Conservation (phyloP, 2,888 invertebrate genomes). For the Synanthedon andrenaeformis region DNA sequence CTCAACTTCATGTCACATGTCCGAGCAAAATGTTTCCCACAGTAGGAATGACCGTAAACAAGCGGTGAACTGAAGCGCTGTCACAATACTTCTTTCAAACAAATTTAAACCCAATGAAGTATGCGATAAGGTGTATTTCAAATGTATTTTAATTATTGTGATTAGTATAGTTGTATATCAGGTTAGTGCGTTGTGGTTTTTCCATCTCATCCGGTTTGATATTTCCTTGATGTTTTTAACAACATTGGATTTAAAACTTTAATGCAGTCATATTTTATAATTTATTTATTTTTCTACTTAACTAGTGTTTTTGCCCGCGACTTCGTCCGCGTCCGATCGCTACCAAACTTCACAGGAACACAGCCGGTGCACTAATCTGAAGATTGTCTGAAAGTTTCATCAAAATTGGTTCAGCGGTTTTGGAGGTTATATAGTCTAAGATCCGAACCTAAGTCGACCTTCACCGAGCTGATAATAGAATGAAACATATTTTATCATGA, state of each 20-base stretch:
- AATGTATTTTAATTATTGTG: no score
- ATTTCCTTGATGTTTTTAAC: slow-evolving; percentile 9
- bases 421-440: no score
- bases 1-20: slow-evolving; percentile 10
- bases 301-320: no score
- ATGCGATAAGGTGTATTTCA: background rate
- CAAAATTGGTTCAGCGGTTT: no score
- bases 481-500: no score
- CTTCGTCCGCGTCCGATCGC: no score
- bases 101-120: background rate
- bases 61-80: slow-evolving; percentile 6
- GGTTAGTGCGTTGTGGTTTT: slow-evolving; percentile 20
- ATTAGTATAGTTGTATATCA: slow-evolving; percentile 1
- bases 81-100: background rate
- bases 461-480: no score
- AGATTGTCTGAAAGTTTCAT: no score
- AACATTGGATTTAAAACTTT: background rate
- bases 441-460: no score
- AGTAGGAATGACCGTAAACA: slow-evolving; percentile 23
- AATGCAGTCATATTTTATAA: background rate
- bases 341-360: no score
- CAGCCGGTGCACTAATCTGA: no score
- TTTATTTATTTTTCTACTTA: no score
- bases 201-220: slow-evolving; percentile 21
- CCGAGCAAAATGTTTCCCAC: slow-evolving; percentile 10